A percentile compares a stretch with the other conserved stretches of the same genome.
phyloP scores from a whole-genome alignment of 2,888 invertebrate genomes.

The Eilema sororculum region DNA sequence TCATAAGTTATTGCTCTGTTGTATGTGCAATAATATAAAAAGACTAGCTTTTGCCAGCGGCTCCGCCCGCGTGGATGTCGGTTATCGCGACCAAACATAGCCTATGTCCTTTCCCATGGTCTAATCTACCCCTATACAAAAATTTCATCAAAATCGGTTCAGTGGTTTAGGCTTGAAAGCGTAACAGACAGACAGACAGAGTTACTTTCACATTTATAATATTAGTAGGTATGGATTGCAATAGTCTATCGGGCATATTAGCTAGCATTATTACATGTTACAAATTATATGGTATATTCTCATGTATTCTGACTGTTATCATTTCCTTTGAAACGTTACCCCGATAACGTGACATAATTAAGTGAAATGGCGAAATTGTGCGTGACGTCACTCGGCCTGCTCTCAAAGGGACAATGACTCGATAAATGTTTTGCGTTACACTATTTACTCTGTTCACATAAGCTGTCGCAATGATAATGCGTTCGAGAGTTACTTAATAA shows the following conservation, averaged over 20 bases:
- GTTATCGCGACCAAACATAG: too few species aligned
- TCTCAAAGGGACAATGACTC: slow-evolving; percentile 12
- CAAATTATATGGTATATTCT: not conserved
- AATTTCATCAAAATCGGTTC: too few species aligned
- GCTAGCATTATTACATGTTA: not conserved
- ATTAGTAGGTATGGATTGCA: not conserved
- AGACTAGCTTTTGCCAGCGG: too few species aligned
- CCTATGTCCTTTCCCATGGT: too few species aligned
- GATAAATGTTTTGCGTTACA: slow-evolving; percentile 3
- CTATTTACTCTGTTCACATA: not conserved
- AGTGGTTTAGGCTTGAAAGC: too few species aligned
- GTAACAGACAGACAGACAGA: too few species aligned
- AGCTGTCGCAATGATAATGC: not conserved
- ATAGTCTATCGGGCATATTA: not conserved
- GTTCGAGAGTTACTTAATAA: not conserved
- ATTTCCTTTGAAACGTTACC: slow-evolving; percentile 18
- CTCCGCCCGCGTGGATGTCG: too few species aligned
- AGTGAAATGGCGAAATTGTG: slow-evolving; percentile 25
- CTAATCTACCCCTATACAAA: too few species aligned
- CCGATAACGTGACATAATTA: slow-evolving; percentile 20
- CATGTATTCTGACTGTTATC: slow-evolving; percentile 14
- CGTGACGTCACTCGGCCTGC: slow-evolving; percentile 6
- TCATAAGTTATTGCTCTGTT: not conserved
- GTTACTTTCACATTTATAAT: too few species aligned
- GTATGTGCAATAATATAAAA: too few species aligned